Evolutionary conservation across 2,797 vertebrate genomes (phyloP).

Genomic region (Spinus pinus): DNA sequence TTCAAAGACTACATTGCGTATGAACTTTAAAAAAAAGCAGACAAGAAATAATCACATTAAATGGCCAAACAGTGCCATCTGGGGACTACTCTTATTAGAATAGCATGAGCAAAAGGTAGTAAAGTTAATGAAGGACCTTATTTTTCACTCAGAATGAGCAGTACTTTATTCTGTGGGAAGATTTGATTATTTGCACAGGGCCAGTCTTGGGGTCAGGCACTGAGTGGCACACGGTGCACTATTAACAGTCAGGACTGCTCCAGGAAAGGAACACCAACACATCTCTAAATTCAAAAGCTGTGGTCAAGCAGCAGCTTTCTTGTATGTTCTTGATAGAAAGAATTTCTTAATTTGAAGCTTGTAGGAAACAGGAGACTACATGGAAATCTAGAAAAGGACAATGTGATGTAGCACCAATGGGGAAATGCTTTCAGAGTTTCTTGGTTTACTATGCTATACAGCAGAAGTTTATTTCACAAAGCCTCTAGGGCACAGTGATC

Average conservation of each 20-base stretch:
- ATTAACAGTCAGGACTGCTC: neutral
- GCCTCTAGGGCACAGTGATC: neutral
- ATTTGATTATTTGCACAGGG: neutral
- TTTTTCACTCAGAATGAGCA: neutral
- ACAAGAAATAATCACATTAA: neutral
- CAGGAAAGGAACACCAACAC: neutral
- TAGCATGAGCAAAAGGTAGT: neutral
- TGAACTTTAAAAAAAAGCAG: neutral
- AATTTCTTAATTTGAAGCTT: neutral
- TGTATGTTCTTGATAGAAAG: neutral
- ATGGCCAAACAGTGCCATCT: slow-evolving; percentile 30
- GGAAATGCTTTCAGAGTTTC: neutral
- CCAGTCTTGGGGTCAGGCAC: neutral
- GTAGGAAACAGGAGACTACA: neutral
- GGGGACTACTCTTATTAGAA: neutral
- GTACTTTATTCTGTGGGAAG: neutral
- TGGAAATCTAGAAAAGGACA: neutral
- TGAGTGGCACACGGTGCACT: fast-evolving
- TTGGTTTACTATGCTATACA: neutral
- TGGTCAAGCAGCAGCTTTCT: neutral
- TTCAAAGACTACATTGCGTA: neutral
- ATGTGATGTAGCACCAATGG: neutral
- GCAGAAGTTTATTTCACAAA: neutral
- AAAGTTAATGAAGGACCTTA: neutral
- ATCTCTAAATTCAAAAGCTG: neutral